phyloP scores from a whole-genome alignment of 2,888 invertebrate genomes.

The Apodemia duryi region DNA sequence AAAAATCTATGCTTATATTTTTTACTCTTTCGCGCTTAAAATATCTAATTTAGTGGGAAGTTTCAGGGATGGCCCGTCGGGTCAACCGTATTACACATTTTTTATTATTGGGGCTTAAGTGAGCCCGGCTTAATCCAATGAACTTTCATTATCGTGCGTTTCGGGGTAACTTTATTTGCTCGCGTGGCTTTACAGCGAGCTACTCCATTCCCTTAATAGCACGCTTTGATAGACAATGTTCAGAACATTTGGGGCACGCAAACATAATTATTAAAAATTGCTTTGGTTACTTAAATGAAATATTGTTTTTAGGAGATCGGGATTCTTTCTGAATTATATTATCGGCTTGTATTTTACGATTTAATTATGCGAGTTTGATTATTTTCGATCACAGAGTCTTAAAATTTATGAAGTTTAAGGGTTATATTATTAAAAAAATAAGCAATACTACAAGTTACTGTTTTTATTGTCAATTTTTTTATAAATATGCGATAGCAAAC shows the following conservation, averaged over 20 bases:
- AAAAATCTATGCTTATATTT: too few species aligned
- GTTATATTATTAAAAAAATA: too few species aligned
- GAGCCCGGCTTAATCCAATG: slow-evolving; percentile 72
- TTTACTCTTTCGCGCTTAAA: too few species aligned
- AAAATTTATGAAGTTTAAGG: too few species aligned
- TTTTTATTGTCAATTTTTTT: too few species aligned
- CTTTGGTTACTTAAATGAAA: slow-evolving; percentile 52
- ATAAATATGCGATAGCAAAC: too few species aligned
- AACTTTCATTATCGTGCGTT: slow-evolving; percentile 72
- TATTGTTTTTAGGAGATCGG: slow-evolving; percentile 45
- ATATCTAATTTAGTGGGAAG: too few species aligned
- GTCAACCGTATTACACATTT: too few species aligned
- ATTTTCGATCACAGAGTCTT: too few species aligned
- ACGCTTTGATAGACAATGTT: slow-evolving; percentile 56
- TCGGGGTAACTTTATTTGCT: slow-evolving; percentile 70
- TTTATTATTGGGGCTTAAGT: slow-evolving; percentile 66
- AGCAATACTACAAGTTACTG: too few species aligned
- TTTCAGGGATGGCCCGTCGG: too few species aligned
- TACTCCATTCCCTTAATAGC: slow-evolving; percentile 65
- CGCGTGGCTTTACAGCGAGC: slow-evolving; percentile 56
- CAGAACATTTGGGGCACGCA: slow-evolving; percentile 46
- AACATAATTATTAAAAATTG: slow-evolving; percentile 78
- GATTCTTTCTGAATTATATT: slow-evolving; percentile 16
- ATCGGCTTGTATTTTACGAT: slow-evolving; percentile 3
- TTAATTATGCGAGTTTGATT: neutral